Base-by-base conservation (phyloP, 2,888 invertebrate genomes). In the Cephus nigrinus region DNA sequence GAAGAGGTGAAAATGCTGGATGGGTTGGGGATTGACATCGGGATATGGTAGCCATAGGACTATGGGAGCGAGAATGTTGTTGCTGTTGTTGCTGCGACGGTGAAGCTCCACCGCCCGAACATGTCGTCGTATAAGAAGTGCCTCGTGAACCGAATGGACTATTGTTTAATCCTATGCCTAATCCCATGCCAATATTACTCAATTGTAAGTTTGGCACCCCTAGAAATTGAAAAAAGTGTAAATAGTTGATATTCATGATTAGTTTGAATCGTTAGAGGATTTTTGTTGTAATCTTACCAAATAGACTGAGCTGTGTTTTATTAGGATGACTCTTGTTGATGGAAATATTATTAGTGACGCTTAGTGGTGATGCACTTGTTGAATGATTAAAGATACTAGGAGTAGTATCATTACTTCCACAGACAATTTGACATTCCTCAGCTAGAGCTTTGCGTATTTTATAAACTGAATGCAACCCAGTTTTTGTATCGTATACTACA, bases 401-500 rank as follows among this genome's bases (percentile, higher is more conserved):
- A 74, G 89, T 83, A 83, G 75, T 87, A 85, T 88, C 92, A 69
- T 92, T 93, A 76, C 92, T 94, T 2, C 94, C 93, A 80, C 94
- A 94, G 84, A 95, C 93, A 11, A 92, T 89, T 32, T 94, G 91
- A 74, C 94, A 94, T 91, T 98, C 98, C 82, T 97, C 96, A 34
- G 93, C 90, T 2, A 94, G 93, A 0, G 97, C 95, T 90, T 95
- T 95, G 4, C 98, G 93, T 40, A 98, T 93, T 84, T 94, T 95
- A 93, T 97, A 98, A 3, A 98, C 93, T 12, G 96, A 96, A 92
- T 98, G 98, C 71, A 95, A 94, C 5, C 95, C 95, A 68, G 95
- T 93, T 88, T 95, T 95, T 82, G 93, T 94, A 89, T 98, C 97
- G 85, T 96, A 98, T 0, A 97, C 91, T 81, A 98, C 92, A 80